Evolutionary conservation across 2,888 invertebrate genomes (phyloP).

Genomic region (Aricia artaxerxes): DNA sequence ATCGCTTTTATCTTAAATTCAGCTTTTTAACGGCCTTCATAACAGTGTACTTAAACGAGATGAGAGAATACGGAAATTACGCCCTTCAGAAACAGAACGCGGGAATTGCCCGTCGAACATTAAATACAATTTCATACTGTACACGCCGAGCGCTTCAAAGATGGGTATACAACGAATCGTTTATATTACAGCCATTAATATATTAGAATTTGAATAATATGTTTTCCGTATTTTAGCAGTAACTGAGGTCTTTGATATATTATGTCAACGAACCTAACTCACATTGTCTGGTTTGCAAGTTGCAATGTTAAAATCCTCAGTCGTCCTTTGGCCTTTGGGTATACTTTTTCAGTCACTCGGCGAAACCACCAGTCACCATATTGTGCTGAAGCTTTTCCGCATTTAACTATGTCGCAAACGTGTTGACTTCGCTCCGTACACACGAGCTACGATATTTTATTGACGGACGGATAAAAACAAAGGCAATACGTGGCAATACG

Average conservation of each 20-base stretch:
- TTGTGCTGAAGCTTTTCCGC: not conserved
- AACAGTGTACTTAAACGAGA: not conserved
- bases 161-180: too few species aligned
- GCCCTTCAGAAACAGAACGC: not conserved
- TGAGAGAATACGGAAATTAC: not conserved
- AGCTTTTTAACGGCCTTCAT: constrained; percentile 11
- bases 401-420: not conserved
- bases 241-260: too few species aligned
- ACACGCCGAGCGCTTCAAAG: not conserved
- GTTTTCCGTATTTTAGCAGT: too few species aligned
- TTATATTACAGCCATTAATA: too few species aligned
- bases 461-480: constrained; percentile 2
- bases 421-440: not conserved
- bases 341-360: too few species aligned
- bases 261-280: too few species aligned
- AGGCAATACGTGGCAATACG: not conserved
- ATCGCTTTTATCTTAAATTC: constrained; percentile 23
- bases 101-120: not conserved
- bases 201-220: too few species aligned
- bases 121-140: constrained; percentile 5
- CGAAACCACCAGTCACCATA: not conserved
- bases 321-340: not conserved
- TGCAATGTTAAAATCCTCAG: not conserved
- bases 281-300: too few species aligned
- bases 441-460: not conserved